These are phyloP conservation scores for Petrocephalus schoutedeni DNA, from an alignment of 2,797 vertebrate genomes.

Conservation along the genomic window DNA sequence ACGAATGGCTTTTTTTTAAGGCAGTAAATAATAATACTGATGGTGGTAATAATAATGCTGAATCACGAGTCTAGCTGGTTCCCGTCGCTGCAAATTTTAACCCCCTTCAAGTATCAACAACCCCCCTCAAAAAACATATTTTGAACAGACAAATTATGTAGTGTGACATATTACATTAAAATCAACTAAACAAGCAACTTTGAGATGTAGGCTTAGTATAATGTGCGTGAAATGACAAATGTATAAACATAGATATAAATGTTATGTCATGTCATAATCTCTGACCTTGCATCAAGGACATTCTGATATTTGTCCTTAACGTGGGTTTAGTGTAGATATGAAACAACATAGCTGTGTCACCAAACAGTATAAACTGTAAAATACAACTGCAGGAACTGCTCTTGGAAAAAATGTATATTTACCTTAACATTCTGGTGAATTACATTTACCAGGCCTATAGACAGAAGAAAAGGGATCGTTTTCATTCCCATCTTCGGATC, in stretches of 20 bases:
- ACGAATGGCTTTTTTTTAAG: not conserved
- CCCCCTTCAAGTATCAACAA: conserved; percentile 29
- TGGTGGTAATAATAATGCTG: conserved; percentile 51
- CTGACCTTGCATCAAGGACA: conserved; percentile 65
- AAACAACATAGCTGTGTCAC: conserved; percentile 15
- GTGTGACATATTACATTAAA: not conserved
- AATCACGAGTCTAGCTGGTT: conserved; percentile 45
- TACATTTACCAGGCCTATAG: conserved; percentile 71
- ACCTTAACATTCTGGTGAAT: conserved; percentile 70
- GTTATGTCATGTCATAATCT: conserved; percentile 28
- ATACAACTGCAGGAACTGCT: conserved; percentile 37
- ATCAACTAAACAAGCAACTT: not conserved
- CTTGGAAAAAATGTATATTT: conserved; percentile 59
- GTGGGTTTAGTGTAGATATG: conserved; percentile 8
- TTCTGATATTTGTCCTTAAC: conserved; percentile 36
- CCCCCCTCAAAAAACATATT: not conserved
- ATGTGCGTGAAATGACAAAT: not conserved
- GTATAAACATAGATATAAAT: not conserved
- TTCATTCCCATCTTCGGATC: conserved; percentile 73
- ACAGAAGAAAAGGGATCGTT: conserved; percentile 60
- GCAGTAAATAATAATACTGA: not conserved
- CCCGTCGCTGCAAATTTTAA: conserved; percentile 47
- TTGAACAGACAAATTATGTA: not conserved
- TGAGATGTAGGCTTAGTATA: not conserved
- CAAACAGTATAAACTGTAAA: conserved; percentile 26